These are phyloP conservation scores for Hyphantria cunea DNA, from an alignment of 1,140 invertebrate species.

Conservation along the genomic window DNA sequence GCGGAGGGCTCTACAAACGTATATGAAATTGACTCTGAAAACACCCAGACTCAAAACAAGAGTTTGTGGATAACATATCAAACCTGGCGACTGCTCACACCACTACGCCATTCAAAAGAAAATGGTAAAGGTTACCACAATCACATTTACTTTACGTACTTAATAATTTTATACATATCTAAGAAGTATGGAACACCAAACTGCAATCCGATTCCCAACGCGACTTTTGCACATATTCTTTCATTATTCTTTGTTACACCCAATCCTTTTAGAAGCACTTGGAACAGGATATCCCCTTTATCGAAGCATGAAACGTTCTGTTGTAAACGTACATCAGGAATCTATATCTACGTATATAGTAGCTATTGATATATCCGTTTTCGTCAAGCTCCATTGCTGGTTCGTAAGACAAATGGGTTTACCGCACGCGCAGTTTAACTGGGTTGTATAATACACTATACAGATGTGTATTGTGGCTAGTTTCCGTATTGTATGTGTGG, in stretches of 20 bases:
- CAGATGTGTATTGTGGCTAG: neutral
- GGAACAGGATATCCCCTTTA: constrained; percentile 1
- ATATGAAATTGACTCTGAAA: too few relatives aligned
- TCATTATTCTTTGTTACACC: neutral
- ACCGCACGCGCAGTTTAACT: constrained; percentile 26
- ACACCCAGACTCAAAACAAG: too few relatives aligned
- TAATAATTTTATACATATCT: neutral
- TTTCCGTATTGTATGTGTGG: neutral
- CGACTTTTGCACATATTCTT: neutral
- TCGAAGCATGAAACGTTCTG: neutral
- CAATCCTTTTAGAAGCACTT: constrained; percentile 2
- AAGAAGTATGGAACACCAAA: neutral
- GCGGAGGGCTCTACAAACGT: too few relatives aligned
- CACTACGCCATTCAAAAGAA: too few relatives aligned
- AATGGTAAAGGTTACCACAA: too few relatives aligned
- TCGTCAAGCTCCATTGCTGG: constrained; percentile 33
- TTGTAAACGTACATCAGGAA: neutral
- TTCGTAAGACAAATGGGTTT: constrained; percentile 25
- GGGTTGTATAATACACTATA: neutral
- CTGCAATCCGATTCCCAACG: neutral
- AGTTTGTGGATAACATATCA: too few relatives aligned
- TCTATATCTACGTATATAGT: neutral
- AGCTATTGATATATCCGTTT: constrained; percentile 25
- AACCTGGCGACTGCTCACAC: too few relatives aligned
- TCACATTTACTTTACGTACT: neutral